Conservation (phyloP, 2,888 invertebrate genomes). For the Drosophila neotestacea region DNA sequence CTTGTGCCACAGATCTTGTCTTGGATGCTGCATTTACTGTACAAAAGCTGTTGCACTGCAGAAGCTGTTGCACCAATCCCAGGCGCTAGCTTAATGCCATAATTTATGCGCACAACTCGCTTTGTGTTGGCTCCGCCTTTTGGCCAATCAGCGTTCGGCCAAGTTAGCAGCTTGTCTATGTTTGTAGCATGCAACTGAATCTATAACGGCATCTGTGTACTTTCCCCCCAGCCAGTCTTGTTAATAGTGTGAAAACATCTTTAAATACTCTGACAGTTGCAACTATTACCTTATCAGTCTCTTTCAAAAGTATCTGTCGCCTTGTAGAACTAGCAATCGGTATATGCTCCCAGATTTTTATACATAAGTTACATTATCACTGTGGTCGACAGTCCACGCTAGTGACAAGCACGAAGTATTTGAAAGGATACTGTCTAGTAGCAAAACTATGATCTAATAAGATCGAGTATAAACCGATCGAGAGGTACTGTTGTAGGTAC, state of each 20-base stretch:
- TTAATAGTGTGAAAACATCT: conserved; percentile 50
- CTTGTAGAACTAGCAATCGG: neutral
- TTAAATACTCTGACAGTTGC: conserved; percentile 1
- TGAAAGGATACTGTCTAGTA: too few relatives aligned
- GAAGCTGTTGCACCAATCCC: conserved; percentile 79
- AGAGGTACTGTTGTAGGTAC: too few relatives aligned
- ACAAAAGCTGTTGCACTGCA: conserved; percentile 28
- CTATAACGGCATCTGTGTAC: conserved; percentile 12
- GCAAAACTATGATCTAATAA: too few relatives aligned
- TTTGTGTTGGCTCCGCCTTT: conserved; percentile 73
- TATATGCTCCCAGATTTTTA: neutral
- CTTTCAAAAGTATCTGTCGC: neutral
- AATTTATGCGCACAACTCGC: conserved; percentile 80
- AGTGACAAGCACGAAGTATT: too few relatives aligned
- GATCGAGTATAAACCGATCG: too few relatives aligned
- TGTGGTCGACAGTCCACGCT: too few relatives aligned
- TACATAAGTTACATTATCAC: neutral
- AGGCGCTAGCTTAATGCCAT: conserved; percentile 80
- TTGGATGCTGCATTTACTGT: conserved; percentile 52
- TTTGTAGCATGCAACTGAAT: conserved; percentile 24
- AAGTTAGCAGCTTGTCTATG: conserved; percentile 54
- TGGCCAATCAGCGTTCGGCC: conserved; percentile 72
- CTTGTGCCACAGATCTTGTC: conserved; percentile 57
- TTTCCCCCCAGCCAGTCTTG: conserved; percentile 5
- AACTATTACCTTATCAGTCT: conserved; percentile 6